Conservation (phyloP, 2,888 invertebrate species). For the Megamerina dolium region DNA sequence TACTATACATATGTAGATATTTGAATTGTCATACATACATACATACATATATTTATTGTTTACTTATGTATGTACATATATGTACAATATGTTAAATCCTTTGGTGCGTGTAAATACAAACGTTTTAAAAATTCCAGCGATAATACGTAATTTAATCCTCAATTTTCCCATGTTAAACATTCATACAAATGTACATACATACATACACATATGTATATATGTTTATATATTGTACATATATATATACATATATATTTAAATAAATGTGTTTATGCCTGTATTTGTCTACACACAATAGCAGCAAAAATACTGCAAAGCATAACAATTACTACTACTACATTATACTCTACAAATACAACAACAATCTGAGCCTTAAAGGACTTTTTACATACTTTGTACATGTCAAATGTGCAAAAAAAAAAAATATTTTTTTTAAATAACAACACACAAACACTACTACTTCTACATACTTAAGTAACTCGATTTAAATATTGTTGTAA, state of each 20-base stretch:
- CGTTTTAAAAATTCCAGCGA: slow-evolving; percentile 6
- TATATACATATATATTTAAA: too few species aligned
- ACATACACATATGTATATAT: too few species aligned
- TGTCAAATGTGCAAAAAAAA: slow-evolving; percentile 1
- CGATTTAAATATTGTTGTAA: slow-evolving; percentile 40
- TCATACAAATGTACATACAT: too few species aligned
- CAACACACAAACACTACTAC: too few species aligned
- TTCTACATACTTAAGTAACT: too few species aligned
- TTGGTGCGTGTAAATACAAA: slow-evolving; percentile 3
- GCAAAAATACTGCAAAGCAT: too few species aligned
- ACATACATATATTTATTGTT: too few species aligned
- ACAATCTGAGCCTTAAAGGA: slow-evolving; percentile 7
- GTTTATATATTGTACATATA: too few species aligned
- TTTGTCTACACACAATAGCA: too few species aligned
- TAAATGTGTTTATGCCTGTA: too few species aligned
- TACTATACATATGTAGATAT: background rate
- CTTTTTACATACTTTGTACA: slow-evolving; percentile 6
- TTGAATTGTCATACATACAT: background rate
- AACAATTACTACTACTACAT: slow-evolving; percentile 3
- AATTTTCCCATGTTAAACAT: slow-evolving; percentile 1
- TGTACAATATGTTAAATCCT: background rate
- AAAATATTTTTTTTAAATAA: background rate
- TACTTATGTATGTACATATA: background rate
- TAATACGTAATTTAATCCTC: slow-evolving; percentile 6
- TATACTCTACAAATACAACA: background rate